These are phyloP conservation scores for Oreohelix idahoensis DNA, from an alignment of 1,140 invertebrate species.

Conservation along the genomic window DNA sequence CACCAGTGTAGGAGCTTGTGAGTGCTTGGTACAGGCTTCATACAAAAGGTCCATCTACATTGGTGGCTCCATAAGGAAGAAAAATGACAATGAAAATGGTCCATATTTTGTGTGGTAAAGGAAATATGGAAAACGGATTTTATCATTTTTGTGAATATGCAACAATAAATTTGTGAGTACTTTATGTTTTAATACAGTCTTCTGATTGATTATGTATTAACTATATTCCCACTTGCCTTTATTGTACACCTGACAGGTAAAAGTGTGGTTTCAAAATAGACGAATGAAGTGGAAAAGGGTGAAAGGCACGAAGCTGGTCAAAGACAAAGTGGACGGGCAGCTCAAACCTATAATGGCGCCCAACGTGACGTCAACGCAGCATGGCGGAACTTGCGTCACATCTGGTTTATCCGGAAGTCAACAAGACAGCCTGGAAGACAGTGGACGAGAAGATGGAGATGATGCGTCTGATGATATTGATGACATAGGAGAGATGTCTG, in stretches of 20 bases:
- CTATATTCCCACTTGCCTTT: too few relatives aligned
- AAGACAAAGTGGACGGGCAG: slow-evolving; percentile 72
- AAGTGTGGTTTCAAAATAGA: slow-evolving; percentile 73
- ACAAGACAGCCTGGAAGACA: slow-evolving; percentile 9
- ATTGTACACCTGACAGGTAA: slow-evolving; percentile 63
- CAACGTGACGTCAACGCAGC: slow-evolving; percentile 62
- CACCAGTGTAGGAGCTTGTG: too few relatives aligned
- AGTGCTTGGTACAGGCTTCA: too few relatives aligned
- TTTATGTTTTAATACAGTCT: too few relatives aligned
- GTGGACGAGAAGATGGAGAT: slow-evolving; percentile 19
- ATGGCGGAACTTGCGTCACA: slow-evolving; percentile 7
- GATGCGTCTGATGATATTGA: slow-evolving; percentile 23
- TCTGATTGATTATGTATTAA: too few relatives aligned
- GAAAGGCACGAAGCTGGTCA: slow-evolving; percentile 71
- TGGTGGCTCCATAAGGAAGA: too few relatives aligned
- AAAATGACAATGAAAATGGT: too few relatives aligned
- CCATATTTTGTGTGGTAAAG: too few relatives aligned
- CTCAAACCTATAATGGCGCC: slow-evolving; percentile 70
- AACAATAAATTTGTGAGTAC: too few relatives aligned
- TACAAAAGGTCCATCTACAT: too few relatives aligned
- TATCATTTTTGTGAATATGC: too few relatives aligned
- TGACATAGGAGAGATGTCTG: slow-evolving; percentile 25
- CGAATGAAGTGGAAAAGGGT: slow-evolving; percentile 73
- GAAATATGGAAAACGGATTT: too few relatives aligned
- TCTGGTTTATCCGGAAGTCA: slow-evolving; percentile 23